phyloP scores from a whole-genome alignment of 2,113 vertebrate species.

The Xiphorhynchus elegans region DNA sequence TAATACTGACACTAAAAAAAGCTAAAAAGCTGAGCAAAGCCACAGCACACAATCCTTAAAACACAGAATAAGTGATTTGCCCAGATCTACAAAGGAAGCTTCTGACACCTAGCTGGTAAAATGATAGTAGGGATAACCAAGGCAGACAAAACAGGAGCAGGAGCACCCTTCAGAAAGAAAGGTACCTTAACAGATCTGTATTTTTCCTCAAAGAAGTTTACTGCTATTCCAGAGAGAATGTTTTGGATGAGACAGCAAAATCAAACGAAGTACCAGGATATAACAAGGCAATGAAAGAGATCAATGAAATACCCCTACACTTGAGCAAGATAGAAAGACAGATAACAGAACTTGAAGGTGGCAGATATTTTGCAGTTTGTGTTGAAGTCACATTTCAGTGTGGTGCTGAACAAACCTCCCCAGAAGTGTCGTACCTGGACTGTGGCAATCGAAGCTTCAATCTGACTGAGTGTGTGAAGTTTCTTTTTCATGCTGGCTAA shows the following conservation, averaged over 20 bases:
- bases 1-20: neutral
- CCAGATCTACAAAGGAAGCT: neutral
- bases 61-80: neutral
- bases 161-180: neutral
- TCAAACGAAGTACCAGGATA: neutral
- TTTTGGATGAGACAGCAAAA: neutral
- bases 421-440: constrained; percentile 81
- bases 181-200: neutral
- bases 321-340: neutral
- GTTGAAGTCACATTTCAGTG: accelerated
- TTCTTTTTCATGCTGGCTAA: constrained; percentile 98
- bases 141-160: neutral
- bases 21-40: neutral
- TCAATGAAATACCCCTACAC: neutral
- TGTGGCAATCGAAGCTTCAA: constrained; percentile 88
- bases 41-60: neutral
- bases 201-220: neutral
- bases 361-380: neutral
- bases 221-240: neutral
- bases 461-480: constrained; percentile 93
- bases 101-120: neutral
- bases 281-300: neutral
- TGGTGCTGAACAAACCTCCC: neutral
- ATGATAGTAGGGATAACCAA: neutral
- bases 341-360: accelerated